These are phyloP conservation scores for Samia ricini DNA, from an alignment of 1,140 invertebrate genomes.

Conservation along the genomic window DNA sequence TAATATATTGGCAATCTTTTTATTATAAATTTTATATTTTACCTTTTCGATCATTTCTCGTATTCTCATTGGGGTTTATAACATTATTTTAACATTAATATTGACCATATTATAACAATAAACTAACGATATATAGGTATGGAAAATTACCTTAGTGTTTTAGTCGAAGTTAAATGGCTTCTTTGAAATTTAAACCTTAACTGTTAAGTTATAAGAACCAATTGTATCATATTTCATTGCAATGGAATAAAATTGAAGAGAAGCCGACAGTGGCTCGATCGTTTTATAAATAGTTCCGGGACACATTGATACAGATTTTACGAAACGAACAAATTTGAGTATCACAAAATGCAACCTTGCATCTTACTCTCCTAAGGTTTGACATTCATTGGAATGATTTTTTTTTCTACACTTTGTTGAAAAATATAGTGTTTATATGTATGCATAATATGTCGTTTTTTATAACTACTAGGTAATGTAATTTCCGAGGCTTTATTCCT, in stretches of 20 bases:
- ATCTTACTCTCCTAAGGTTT: background rate
- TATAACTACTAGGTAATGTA: too few relatives aligned
- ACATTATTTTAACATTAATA: too few relatives aligned
- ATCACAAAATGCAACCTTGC: background rate
- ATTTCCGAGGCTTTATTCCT: too few relatives aligned
- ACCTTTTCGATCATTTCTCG: too few relatives aligned
- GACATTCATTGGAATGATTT: background rate
- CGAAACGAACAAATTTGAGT: background rate
- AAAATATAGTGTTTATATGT: too few relatives aligned
- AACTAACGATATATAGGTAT: background rate
- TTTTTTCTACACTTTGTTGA: too few relatives aligned
- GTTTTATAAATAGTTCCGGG: background rate
- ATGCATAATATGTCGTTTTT: too few relatives aligned
- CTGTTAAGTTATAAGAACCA: background rate
- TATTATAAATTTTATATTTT: too few relatives aligned
- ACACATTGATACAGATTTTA: background rate
- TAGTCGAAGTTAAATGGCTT: background rate
- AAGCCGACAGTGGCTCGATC: background rate
- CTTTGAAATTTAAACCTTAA: background rate
- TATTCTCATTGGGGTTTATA: too few relatives aligned
- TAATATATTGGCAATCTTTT: too few relatives aligned
- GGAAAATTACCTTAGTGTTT: background rate
- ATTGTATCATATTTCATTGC: background rate
- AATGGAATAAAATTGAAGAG: background rate
- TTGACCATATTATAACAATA: background rate